Conservation (phyloP, 2,113 vertebrate species). For the Onychostoma macrolepis region DNA sequence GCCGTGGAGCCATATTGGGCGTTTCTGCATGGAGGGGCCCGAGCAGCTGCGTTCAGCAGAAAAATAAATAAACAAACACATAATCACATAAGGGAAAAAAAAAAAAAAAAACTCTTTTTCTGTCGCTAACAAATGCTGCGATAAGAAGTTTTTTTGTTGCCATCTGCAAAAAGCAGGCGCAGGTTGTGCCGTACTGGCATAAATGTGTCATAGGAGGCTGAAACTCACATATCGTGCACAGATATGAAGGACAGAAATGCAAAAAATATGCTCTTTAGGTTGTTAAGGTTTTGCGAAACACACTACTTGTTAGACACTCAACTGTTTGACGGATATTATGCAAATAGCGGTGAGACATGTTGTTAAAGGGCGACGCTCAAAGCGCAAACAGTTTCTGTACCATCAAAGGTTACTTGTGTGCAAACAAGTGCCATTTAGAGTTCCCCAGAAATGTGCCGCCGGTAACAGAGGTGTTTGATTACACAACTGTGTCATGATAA, state of each 20-base stretch:
- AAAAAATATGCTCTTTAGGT: slow-evolving; percentile 7
- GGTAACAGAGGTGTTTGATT: slow-evolving; percentile 47
- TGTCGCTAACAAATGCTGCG: slow-evolving; percentile 64
- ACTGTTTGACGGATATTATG: slow-evolving; percentile 6
- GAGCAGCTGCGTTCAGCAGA: slow-evolving; percentile 74
- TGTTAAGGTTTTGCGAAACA: neutral
- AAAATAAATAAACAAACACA: slow-evolving; percentile 77
- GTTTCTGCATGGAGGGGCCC: slow-evolving; percentile 72
- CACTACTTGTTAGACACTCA: neutral
- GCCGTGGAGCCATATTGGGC: slow-evolving; percentile 71
- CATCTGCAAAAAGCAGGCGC: slow-evolving; percentile 73
- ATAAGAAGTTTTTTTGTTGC: slow-evolving; percentile 71
- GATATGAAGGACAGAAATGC: neutral
- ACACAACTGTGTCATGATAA: slow-evolving; percentile 48
- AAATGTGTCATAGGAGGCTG: neutral
- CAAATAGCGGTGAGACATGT: neutral
- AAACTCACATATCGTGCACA: neutral
- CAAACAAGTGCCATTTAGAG: slow-evolving; percentile 78
- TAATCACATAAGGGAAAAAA: slow-evolving; percentile 62
- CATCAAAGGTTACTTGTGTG: slow-evolving; percentile 77
- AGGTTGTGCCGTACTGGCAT: slow-evolving; percentile 32
- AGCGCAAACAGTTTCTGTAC: slow-evolving; percentile 42
- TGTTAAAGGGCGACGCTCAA: neutral
- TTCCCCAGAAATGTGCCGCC: slow-evolving; percentile 57
- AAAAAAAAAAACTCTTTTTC: slow-evolving; percentile 51